Conservation (phyloP, 1,140 invertebrate genomes). For the Trichoplusia ni region DNA sequence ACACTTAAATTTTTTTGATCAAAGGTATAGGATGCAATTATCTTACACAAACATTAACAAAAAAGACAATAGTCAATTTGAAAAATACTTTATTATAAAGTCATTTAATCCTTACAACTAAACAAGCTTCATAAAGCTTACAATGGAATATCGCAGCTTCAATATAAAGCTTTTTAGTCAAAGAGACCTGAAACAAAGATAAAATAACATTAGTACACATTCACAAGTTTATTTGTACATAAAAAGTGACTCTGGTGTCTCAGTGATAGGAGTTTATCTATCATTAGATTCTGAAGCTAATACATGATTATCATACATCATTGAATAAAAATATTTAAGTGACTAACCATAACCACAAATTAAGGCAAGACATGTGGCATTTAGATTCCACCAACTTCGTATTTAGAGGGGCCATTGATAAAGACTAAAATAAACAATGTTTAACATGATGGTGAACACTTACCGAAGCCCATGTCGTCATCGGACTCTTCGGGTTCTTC, state of each 20-base stretch:
- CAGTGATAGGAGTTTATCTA: constrained; percentile 64
- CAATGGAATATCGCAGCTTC: constrained; percentile 73
- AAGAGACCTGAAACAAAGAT: constrained; percentile 86
- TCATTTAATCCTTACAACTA: constrained; percentile 71
- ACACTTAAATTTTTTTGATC: too few relatives aligned
- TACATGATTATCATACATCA: constrained; percentile 47
- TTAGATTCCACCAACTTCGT: too few relatives aligned
- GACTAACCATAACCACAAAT: neutral
- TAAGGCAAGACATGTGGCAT: neutral
- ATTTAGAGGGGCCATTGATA: too few relatives aligned
- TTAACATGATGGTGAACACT: constrained; percentile 44
- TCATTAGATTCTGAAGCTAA: constrained; percentile 76
- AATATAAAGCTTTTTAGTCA: constrained; percentile 84
- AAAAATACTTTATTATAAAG: constrained; percentile 64
- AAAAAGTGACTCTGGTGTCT: constrained; percentile 47
- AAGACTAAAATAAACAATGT: too few relatives aligned
- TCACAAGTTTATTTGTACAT: too few relatives aligned
- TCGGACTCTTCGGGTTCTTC: constrained; percentile 93
- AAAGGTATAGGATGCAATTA: too few relatives aligned
- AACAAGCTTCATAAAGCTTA: constrained; percentile 73
- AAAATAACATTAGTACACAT: constrained; percentile 34
- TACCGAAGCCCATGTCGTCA: constrained; percentile 98
- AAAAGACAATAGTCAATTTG: constrained; percentile 36
- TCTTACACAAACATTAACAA: constrained; percentile 5
- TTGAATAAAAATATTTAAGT: constrained; percentile 27